Conservation (phyloP, 2,888 invertebrate species). For the Macrosiphum euphorbiae region DNA sequence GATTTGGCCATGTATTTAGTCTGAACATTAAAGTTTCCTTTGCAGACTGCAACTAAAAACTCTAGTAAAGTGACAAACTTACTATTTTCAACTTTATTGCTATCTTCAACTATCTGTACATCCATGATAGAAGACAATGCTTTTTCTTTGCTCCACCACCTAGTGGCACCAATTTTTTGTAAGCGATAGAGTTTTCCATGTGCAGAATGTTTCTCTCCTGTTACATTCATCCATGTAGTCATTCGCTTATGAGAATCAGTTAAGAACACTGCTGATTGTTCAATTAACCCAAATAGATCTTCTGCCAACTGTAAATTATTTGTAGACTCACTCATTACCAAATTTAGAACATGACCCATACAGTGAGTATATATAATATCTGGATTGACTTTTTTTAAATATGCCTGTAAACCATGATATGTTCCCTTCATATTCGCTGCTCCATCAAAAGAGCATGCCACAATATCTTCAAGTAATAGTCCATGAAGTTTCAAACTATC, state of each 20-base stretch:
- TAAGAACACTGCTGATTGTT: neutral
- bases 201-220: neutral
- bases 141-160: conserved; percentile 18
- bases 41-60: neutral
- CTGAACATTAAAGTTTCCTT: neutral
- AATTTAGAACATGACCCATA: neutral
- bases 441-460: conserved; percentile 16
- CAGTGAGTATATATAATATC: too few species aligned
- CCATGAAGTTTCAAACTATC: neutral
- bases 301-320: neutral
- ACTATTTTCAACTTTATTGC: neutral
- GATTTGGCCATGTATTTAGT: neutral
- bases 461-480: neutral
- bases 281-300: neutral
- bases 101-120: neutral
- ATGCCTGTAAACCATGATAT: conserved; percentile 7
- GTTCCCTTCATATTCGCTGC: conserved; percentile 36
- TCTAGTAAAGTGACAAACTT: conserved; percentile 22
- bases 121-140: neutral
- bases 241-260: neutral
- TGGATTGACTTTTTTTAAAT: neutral
- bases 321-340: neutral
- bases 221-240: neutral
- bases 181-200: too few species aligned
- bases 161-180: neutral